Evolutionary conservation across 2,888 invertebrate genomes (phyloP), one percentile per base, ranked within the genome.

Genomic region (Catocala fraxini): DNA sequence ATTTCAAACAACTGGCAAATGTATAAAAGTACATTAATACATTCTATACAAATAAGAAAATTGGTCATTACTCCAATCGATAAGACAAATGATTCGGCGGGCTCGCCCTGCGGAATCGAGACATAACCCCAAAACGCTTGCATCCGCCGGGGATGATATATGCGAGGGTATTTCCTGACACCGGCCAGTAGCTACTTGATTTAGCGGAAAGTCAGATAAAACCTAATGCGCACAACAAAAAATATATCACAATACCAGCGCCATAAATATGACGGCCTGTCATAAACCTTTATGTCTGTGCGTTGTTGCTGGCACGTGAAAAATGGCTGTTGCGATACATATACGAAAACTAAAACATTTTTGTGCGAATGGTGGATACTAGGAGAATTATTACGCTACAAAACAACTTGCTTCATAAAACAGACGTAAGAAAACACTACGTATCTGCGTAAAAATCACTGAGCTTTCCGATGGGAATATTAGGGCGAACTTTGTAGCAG

Each of bases 141-240:
- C 89, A 90, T 92, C 92, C 92, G 91, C 84, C 82, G 76, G 69
- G 82, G 82, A 90, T 93, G 93, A 93, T 91, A 86, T 93, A 94
- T 89, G 91, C 89, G 91, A 88, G 92, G 92, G 91, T 89, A 90
- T 89, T 90, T 92, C 93, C 93, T 92, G 92, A 90, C 93, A 92
- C 89, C 93, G 93, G 93, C 93, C 94, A 93, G 93, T 93, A 90
- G 93, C 90, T 93, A 94, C 94, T 94, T 94, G 93, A 94, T 94
- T 93, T 94, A 94, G 93, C 94, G 94, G 94, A 94, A 94, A 94
- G 89, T 88, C 89, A 94, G 94, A 94, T 94, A 94, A 94, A 94
- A 93, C 92, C 92, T 93, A 93, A 94, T 93, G 93, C 89, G 92
- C 92, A 93, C 92, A 93, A 93, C 93, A 93, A 94, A 94, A 93